These are phyloP conservation scores for Tryphoninae sp. DNA, from an alignment of 2,888 invertebrate species.

Conservation along the genomic window DNA sequence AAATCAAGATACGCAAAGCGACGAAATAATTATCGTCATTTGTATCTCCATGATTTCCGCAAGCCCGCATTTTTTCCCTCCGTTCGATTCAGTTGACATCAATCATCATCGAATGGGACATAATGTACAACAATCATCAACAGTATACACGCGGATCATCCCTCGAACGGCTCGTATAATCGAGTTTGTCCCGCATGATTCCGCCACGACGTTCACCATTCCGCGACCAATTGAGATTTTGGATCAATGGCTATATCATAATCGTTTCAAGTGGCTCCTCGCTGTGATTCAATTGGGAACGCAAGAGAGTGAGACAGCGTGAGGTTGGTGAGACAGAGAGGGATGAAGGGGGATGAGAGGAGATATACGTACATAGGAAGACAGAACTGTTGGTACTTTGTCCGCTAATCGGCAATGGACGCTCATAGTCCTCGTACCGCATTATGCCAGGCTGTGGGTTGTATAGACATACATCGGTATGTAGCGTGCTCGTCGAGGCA, in stretches of 20 bases:
- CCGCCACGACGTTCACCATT: conserved; percentile 37
- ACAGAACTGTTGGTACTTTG: conserved; percentile 38
- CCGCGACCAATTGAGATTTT: conserved; percentile 60
- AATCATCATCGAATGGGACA: conserved; percentile 7
- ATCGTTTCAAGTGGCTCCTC: conserved; percentile 72
- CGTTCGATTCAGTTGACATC: conserved; percentile 7
- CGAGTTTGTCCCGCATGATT: conserved; percentile 40
- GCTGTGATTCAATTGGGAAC: conserved; percentile 70
- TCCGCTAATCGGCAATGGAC: conserved; percentile 54
- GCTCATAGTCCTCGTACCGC: conserved; percentile 17
- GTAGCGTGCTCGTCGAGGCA: conserved; percentile 2
- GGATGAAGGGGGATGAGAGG: neutral
- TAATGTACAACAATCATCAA: conserved; percentile 12
- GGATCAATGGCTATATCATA: conserved; percentile 76
- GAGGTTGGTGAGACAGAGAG: neutral
- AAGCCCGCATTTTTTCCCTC: neutral
- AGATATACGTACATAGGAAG: neutral
- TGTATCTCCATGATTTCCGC: neutral
- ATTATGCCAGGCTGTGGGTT: conserved; percentile 43
- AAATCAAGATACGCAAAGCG: neutral
- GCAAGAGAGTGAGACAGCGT: conserved; percentile 8
- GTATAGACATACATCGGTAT: neutral
- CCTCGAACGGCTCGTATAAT: neutral
- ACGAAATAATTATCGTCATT: neutral
- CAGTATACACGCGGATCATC: conserved; percentile 12